phyloP scores from a whole-genome alignment of 2,113 vertebrate genomes.

The human (Homo sapiens) region DNA sequence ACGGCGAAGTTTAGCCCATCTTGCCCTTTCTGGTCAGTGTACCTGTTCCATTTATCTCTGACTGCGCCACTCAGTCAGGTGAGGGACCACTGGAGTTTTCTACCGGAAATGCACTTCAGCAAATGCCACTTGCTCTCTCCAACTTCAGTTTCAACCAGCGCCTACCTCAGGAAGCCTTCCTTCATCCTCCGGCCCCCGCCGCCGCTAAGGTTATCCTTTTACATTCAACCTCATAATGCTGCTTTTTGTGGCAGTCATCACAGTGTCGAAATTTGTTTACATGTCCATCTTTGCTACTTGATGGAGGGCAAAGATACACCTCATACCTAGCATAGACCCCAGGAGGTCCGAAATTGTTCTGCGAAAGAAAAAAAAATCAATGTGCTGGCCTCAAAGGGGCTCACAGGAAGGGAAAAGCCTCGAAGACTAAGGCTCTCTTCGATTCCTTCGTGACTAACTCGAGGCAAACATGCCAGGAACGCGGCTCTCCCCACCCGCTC shows the following conservation, averaged over 20 bases:
- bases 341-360: neutral
- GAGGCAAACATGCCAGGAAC: neutral
- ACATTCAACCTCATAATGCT: conserved; percentile 54
- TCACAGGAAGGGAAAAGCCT: neutral
- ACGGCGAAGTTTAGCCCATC: neutral
- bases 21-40: neutral
- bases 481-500: neutral
- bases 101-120: neutral
- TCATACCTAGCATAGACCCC: neutral
- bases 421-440: neutral
- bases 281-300: neutral
- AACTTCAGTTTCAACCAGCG: neutral
- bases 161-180: neutral
- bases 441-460: neutral
- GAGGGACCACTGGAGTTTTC: neutral
- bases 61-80: neutral
- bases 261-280: conserved; percentile 20
- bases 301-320: neutral
- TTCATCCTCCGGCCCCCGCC: neutral
- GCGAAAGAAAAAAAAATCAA: neutral
- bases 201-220: neutral
- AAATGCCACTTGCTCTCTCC: neutral
- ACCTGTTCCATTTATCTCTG: neutral
- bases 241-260: conserved; percentile 28
- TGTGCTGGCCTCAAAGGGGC: neutral